Conservation (phyloP, 1,140 invertebrate genomes). For the Belonocnema kinseyi region DNA sequence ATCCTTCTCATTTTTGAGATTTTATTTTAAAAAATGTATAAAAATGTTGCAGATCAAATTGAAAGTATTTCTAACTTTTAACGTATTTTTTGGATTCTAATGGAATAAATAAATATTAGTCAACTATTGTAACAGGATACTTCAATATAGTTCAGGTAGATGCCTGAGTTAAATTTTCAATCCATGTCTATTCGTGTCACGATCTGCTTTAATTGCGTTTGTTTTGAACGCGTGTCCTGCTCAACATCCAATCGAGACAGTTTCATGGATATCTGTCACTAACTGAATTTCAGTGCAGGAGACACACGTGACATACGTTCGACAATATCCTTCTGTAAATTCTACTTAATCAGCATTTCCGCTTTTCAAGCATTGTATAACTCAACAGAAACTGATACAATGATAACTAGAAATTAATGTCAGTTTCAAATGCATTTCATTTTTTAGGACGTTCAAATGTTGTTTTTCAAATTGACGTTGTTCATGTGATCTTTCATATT, state of each 20-base stretch:
- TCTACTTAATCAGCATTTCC: neutral
- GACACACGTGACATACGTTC: conserved; percentile 8
- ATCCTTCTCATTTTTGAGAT: too few relatives aligned
- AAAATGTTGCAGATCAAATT: too few relatives aligned
- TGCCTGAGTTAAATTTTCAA: conserved; percentile 8
- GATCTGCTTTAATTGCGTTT: conserved; percentile 47
- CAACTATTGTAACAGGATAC: neutral
- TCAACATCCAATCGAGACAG: neutral
- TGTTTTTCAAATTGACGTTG: too few relatives aligned
- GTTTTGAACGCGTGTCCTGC: conserved; percentile 34
- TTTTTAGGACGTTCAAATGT: too few relatives aligned
- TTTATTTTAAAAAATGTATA: too few relatives aligned
- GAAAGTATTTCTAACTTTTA: too few relatives aligned
- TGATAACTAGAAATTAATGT: neutral
- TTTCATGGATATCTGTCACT: conserved; percentile 7
- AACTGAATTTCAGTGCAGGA: conserved; percentile 20
- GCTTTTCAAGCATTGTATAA: neutral
- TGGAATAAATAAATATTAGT: too few relatives aligned
- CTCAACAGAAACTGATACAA: neutral
- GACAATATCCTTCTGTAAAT: neutral
- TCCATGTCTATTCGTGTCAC: conserved; percentile 28
- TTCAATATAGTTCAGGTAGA: neutral
- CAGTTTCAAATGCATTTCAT: too few relatives aligned
- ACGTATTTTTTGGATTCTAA: too few relatives aligned
- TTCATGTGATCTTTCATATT: too few relatives aligned